Conservation (phyloP, 2,888 invertebrate species). For the Gortyna flavago region DNA sequence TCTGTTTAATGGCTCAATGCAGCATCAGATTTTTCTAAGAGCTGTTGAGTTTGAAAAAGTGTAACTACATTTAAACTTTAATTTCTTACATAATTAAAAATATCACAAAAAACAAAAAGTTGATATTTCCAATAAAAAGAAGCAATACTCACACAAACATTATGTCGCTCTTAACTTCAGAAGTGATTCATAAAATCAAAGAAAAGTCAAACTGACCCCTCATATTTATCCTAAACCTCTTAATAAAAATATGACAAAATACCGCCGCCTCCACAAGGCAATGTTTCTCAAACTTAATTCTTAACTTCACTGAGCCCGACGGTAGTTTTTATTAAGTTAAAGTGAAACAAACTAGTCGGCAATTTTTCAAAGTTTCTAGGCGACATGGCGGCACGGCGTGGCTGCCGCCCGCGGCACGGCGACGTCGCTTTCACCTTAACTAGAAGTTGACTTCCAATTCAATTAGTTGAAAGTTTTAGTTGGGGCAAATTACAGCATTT, state of each 20-base stretch:
- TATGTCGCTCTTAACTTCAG: neutral
- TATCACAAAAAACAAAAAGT: neutral
- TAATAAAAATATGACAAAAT: slow-evolving; percentile 73
- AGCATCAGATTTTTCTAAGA: neutral
- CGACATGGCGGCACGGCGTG: slow-evolving; percentile 66
- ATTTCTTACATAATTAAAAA: neutral
- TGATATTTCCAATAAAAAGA: neutral
- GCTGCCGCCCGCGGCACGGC: slow-evolving; percentile 66
- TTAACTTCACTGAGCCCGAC: slow-evolving; percentile 73
- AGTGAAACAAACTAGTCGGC: slow-evolving; percentile 84
- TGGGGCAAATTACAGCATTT: slow-evolving; percentile 68
- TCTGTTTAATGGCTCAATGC: neutral
- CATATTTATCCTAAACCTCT: slow-evolving; percentile 39
- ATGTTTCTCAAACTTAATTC: slow-evolving; percentile 82
- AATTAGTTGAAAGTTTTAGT: slow-evolving; percentile 80
- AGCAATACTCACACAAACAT: neutral
- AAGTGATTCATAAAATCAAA: neutral
- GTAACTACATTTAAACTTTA: neutral
- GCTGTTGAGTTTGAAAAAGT: neutral
- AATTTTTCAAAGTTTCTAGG: slow-evolving; percentile 85
- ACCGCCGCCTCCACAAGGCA: slow-evolving; percentile 65
- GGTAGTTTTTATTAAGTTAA: slow-evolving; percentile 86
- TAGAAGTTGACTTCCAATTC: slow-evolving; percentile 82
- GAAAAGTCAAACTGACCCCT: slow-evolving; percentile 26
- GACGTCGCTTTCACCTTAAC: slow-evolving; percentile 80